Evolutionary conservation across 1,140 invertebrate genomes (phyloP).

Genomic region (Coenobita brevimanus): DNA sequence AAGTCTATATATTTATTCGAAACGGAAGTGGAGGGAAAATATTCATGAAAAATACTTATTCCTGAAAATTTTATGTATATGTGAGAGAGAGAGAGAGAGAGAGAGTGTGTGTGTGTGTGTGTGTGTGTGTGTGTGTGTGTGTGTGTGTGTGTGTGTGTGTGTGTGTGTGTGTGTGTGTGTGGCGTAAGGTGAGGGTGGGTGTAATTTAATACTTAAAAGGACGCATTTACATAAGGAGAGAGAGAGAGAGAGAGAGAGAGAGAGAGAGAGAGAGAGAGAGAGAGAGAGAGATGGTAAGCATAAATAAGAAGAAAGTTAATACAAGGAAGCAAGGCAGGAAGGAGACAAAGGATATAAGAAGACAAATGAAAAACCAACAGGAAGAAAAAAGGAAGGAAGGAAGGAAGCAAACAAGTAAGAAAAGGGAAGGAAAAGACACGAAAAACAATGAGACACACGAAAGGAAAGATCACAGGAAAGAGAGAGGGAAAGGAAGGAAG

Average conservation of each 20-base stretch:
- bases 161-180: not conserved
- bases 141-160: not conserved
- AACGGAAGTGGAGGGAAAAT: too few relatives aligned
- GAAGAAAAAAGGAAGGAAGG: too few relatives aligned
- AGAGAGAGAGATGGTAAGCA: constrained; percentile 21
- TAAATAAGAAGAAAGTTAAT: not conserved
- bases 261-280: constrained; percentile 1
- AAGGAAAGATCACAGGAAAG: not conserved
- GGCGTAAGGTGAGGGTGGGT: not conserved
- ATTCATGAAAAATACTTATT: not conserved
- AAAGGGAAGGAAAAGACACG: not conserved
- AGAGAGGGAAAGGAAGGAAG: not conserved
- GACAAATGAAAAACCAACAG: too few relatives aligned
- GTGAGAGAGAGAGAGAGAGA: too few relatives aligned
- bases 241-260: constrained; percentile 21
- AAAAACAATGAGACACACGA: not conserved
- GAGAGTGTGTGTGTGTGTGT: not conserved
- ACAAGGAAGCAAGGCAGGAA: not conserved
- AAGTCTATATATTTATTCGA: too few relatives aligned
- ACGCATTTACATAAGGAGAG: not conserved
- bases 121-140: not conserved
- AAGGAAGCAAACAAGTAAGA: not conserved
- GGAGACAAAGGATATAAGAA: too few relatives aligned
- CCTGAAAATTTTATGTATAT: too few relatives aligned
- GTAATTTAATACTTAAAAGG: not conserved